Base-by-base conservation (phyloP, 2,797 vertebrate species). In the Nannoperca obscura region DNA sequence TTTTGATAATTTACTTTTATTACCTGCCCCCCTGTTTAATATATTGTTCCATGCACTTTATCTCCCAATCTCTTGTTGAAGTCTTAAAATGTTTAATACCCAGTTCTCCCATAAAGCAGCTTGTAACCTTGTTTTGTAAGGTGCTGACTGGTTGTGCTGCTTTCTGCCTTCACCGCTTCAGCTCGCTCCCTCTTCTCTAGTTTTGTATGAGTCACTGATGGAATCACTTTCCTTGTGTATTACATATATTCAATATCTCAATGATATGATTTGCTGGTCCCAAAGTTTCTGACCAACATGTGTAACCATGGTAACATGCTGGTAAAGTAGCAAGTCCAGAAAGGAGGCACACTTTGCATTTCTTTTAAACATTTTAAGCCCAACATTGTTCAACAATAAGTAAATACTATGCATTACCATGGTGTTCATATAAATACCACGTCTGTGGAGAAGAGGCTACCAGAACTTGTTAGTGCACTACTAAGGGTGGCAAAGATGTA, bases 261-360 rank as follows among this genome's bases (percentile, higher is more conserved):
- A 50, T 66, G 74, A 78, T 73, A 52, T 46, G 34, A 88, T 74
- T 74, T 61, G 30, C 60, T 64, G 64, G 46, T 78, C 47, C 36
- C 27, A 63, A 70, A 44, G 30, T 63, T 77, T 79, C 65, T 66
- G 57, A 71, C 66, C 46, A 44, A 76, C 46, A 50, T 59, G 36
- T 42, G 75, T 75, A 76, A 76, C 80, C 69, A 86, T 83, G 50
- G 75, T 47, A 75, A 83, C 63, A 53, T 70, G 52, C 13, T 63
- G 20, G 19, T 46, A 38, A 54, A 65, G 36, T 27, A 44, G 32
- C 14, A 40, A 66, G 50, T 44, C 58, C 38, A 71, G 55, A 65
- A 58, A 47, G 30, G 36, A 68, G 6, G 53, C 3, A 62, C 72
- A 32, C 20, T 13, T 32, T 17, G 24, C 24, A 22, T 55, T 44